phyloP scores from a whole-genome alignment of 2,888 invertebrate species.

The Meloe dianella region DNA sequence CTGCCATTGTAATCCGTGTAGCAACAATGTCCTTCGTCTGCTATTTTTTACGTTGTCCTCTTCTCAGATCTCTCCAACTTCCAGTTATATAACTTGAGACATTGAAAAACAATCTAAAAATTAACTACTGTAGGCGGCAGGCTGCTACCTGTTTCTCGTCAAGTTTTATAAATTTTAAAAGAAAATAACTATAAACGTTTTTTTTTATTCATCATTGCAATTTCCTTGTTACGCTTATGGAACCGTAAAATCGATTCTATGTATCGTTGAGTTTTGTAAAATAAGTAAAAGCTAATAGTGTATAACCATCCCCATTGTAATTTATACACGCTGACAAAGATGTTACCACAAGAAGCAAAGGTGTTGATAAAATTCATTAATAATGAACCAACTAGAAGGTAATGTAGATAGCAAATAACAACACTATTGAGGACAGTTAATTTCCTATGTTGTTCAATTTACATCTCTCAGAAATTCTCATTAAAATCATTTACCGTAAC shows the following conservation, averaged over 20 bases:
- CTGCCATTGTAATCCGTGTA: constrained; percentile 29
- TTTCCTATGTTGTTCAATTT: neutral
- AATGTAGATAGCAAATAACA: neutral
- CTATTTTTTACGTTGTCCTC: neutral
- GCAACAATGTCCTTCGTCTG: constrained; percentile 31
- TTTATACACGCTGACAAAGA: too few relatives aligned
- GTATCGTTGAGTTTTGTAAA: too few relatives aligned
- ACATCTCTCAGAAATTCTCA: neutral
- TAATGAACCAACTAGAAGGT: neutral
- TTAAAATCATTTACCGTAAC: neutral
- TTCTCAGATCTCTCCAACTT: neutral
- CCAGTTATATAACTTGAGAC: constrained; percentile 19
- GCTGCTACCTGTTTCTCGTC: neutral
- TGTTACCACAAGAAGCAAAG: neutral
- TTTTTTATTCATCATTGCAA: too few relatives aligned
- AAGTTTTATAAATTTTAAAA: too few relatives aligned
- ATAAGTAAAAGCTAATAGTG: too few relatives aligned
- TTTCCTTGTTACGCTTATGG: too few relatives aligned
- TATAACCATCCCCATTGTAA: too few relatives aligned
- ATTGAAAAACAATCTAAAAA: neutral
- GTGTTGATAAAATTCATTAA: constrained; percentile 14
- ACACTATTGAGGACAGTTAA: neutral
- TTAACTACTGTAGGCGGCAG: neutral
- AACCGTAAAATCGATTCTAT: too few relatives aligned
- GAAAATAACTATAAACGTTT: too few relatives aligned